Evolutionary conservation across 2,797 vertebrate genomes (phyloP).

Genomic region (Pantherophis alleghaniensis): DNA sequence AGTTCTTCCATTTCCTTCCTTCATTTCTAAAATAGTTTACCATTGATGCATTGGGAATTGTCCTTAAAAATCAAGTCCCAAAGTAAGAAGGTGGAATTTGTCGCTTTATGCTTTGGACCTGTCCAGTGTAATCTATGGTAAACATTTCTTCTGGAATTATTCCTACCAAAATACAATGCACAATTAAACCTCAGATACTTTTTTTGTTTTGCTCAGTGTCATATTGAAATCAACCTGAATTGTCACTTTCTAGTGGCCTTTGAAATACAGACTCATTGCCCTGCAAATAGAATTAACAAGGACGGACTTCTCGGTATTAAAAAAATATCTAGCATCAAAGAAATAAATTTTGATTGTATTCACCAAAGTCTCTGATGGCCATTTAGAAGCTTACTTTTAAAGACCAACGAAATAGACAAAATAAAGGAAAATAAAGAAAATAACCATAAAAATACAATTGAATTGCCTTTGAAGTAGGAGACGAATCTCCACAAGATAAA

Average conservation of each 20-base stretch:
- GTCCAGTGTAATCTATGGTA: neutral
- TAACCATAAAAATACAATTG: slow-evolving; percentile 63
- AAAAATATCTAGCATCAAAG: slow-evolving; percentile 66
- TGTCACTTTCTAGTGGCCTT: slow-evolving; percentile 95
- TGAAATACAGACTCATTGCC: slow-evolving; percentile 78
- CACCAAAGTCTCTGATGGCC: slow-evolving; percentile 94
- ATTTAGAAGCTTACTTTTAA: slow-evolving; percentile 83
- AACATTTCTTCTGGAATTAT: neutral
- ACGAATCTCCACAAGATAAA: slow-evolving; percentile 77
- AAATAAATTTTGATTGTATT: slow-evolving; percentile 75
- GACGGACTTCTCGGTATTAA: slow-evolving; percentile 66
- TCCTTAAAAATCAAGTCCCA: neutral
- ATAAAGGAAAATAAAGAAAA: slow-evolving; percentile 50
- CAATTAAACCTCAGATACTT: slow-evolving; percentile 29
- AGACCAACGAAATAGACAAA: slow-evolving; percentile 72
- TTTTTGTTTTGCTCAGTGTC: slow-evolving; percentile 42
- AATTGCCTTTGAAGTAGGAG: slow-evolving; percentile 85
- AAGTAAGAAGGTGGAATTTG: neutral
- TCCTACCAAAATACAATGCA: slow-evolving; percentile 20
- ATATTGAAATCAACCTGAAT: slow-evolving; percentile 66
- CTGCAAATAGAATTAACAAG: slow-evolving; percentile 64
- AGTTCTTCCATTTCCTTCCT: neutral
- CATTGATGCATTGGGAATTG: neutral
- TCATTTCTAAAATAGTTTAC: neutral
- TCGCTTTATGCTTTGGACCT: neutral